phyloP scores from a whole-genome alignment of 2,797 vertebrate species.

The Argya squamiceps region DNA sequence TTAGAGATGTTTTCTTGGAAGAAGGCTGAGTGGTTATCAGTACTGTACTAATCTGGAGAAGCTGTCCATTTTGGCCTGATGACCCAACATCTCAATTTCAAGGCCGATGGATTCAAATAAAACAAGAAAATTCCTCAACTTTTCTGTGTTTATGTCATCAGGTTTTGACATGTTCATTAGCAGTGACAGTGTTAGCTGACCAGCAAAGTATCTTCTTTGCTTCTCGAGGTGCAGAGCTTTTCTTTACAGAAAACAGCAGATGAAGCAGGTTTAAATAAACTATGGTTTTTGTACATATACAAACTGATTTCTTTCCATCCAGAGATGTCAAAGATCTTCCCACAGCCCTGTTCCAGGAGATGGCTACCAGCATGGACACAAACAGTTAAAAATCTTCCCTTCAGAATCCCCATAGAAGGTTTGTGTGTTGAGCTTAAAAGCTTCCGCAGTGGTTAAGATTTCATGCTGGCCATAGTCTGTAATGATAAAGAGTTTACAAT shows the following conservation, averaged over 20 bases:
- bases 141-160: not conserved
- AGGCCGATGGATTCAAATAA: not conserved
- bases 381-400: not conserved
- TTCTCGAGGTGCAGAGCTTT: not conserved
- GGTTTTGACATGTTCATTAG: not conserved
- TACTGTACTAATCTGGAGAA: not conserved
- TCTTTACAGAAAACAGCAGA: not conserved
- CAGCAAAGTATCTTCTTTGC: not conserved
- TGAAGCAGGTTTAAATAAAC: not conserved
- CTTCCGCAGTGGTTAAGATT: not conserved
- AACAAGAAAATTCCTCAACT: not conserved
- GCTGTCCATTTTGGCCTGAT: not conserved
- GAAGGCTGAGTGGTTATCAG: not conserved
- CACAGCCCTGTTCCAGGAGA: not conserved
- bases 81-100: accelerated
- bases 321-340: not conserved
- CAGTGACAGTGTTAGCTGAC: not conserved
- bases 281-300: accelerated
- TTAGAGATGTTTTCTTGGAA: not conserved
- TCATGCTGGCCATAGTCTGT: not conserved
- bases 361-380: not conserved
- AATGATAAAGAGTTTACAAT: slow-evolving; percentile 36
- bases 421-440: not conserved
- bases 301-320: not conserved
- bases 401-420: not conserved